phyloP scores from a whole-genome alignment of 2,113 vertebrate genomes.

The Rostratula benghalensis region DNA sequence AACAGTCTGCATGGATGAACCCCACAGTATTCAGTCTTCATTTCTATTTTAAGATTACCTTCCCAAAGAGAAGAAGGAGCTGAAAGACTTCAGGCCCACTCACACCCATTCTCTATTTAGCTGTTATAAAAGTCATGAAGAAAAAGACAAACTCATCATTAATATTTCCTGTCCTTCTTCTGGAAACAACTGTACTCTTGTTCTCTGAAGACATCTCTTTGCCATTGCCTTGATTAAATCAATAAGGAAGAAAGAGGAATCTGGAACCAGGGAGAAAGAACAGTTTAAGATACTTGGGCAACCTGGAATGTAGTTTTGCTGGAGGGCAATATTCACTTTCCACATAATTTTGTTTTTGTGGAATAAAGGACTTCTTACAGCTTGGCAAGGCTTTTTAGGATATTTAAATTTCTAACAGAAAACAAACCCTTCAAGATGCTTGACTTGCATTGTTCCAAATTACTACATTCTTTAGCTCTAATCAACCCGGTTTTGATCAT shows the following conservation, averaged over 20 bases:
- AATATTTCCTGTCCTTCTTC: neutral
- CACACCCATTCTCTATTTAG: neutral
- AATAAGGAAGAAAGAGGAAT: constrained; percentile 4
- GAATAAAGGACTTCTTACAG: constrained; percentile 18
- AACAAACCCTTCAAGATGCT: neutral
- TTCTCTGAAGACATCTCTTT: neutral
- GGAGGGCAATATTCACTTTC: neutral
- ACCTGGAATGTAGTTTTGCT: neutral
- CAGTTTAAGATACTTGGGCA: neutral
- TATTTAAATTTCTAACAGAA: constrained; percentile 41
- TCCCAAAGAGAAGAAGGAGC: neutral
- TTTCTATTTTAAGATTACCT: neutral
- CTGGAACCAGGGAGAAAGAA: neutral
- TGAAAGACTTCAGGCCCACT: neutral
- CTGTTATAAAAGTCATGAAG: neutral
- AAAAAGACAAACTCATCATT: neutral
- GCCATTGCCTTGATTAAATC: neutral
- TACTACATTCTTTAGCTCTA: neutral
- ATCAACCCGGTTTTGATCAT: neutral
- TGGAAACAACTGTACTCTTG: neutral
- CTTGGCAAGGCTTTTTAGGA: constrained; percentile 17
- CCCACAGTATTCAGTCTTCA: neutral
- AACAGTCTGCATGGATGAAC: neutral
- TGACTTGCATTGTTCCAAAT: neutral
- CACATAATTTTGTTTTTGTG: neutral